Percentiles rank a stretch among this genome's conserved stretches.
Evolutionary conservation across 2,888 invertebrate genomes (phyloP).

Genomic region (Dysmachus trigonus): DNA sequence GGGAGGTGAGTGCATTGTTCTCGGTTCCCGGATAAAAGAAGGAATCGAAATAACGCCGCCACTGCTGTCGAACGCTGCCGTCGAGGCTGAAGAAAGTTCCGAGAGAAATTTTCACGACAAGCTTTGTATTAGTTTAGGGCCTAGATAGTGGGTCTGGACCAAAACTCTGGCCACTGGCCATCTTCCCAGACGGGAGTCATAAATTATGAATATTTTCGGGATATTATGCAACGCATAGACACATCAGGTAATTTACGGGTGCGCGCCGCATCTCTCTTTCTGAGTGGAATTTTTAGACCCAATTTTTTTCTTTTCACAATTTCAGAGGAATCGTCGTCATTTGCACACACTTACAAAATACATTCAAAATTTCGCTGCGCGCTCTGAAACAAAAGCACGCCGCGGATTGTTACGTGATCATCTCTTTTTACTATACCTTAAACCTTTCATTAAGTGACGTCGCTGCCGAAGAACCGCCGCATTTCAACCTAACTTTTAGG

Average conservation of each 20-base stretch:
- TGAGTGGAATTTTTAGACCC: neutral
- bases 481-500: neutral
- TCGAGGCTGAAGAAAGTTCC: conserved; percentile 13
- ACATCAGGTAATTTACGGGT: conserved; percentile 30
- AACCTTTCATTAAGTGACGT: conserved; percentile 45
- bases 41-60: neutral
- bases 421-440: conserved; percentile 36
- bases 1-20: neutral
- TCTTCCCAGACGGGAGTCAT: neutral
- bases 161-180: neutral
- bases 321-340: neutral
- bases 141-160: neutral
- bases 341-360: neutral
- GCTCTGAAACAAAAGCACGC: neutral
- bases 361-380: neutral
- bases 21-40: neutral
- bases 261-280: neutral
- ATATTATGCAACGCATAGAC: conserved; percentile 40
- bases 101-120: conserved; percentile 14
- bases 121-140: conserved; percentile 19
- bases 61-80: too few relatives aligned
- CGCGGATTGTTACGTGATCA: conserved; percentile 38
- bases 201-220: conserved; percentile 41
- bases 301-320: neutral
- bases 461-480: neutral